Conservation (phyloP, 2,888 invertebrate species). For the Ryuthela nishihirai region DNA sequence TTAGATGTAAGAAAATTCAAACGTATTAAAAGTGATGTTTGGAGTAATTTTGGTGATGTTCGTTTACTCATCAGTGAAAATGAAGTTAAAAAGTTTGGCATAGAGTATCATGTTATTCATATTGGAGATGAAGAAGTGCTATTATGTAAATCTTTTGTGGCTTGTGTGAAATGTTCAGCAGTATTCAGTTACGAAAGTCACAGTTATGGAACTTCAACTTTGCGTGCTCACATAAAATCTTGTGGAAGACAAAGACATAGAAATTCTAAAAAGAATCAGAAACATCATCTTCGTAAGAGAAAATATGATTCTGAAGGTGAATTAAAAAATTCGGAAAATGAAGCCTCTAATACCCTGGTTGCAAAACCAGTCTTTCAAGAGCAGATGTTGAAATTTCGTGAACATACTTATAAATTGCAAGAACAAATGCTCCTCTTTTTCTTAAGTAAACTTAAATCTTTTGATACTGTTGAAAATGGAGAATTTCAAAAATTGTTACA, state of each 20-base stretch:
- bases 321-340: constrained; percentile 1
- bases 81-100: constrained; percentile 22
- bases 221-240: constrained; percentile 27
- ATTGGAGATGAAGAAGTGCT: constrained; percentile 24
- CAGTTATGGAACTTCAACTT: constrained; percentile 34
- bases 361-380: constrained; percentile 32
- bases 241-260: constrained; percentile 29
- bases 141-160: constrained; percentile 32
- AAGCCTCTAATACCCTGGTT: too few relatives aligned
- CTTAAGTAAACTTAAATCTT: constrained; percentile 23
- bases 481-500: constrained; percentile 31
- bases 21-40: constrained; percentile 32
- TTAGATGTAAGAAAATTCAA: constrained; percentile 36
- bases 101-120: constrained; percentile 28
- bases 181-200: constrained; percentile 38
- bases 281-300: constrained; percentile 11
- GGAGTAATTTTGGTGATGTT: constrained; percentile 34
- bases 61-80: constrained; percentile 24
- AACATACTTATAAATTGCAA: constrained; percentile 29
- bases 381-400: constrained; percentile 30
- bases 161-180: constrained; percentile 31
- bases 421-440: constrained; percentile 29
- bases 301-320: constrained; percentile 12
- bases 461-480: constrained; percentile 18
- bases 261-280: constrained; percentile 16